A percentile compares a stretch with the other conserved stretches of the same genome.
These are phyloP conservation scores for Hepsetus odoe DNA, from an alignment of 2,113 vertebrate genomes.

Conservation along the genomic window DNA sequence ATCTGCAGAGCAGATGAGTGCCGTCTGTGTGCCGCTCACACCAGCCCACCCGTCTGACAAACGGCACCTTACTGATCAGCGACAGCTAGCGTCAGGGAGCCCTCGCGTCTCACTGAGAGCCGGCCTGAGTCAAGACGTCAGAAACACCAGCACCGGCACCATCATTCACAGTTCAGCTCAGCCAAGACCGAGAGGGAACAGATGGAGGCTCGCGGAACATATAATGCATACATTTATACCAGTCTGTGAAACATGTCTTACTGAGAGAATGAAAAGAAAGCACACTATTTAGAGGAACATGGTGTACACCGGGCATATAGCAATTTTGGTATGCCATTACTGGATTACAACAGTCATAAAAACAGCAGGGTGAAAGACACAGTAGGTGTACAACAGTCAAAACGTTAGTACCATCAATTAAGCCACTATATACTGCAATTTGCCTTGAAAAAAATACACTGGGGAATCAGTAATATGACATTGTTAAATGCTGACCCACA, in stretches of 20 bases:
- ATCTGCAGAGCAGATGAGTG: constrained; percentile 77
- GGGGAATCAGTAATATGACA: too few relatives aligned
- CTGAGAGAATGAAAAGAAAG: background rate
- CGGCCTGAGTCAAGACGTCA: constrained; percentile 69
- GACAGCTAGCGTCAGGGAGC: constrained; percentile 71
- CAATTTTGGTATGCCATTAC: background rate
- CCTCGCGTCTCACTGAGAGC: constrained; percentile 68
- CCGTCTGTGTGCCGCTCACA: constrained; percentile 79
- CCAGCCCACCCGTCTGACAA: constrained; percentile 83
- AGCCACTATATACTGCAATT: too few relatives aligned
- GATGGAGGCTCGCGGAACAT: constrained; percentile 52
- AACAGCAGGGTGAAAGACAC: background rate
- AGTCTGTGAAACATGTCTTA: constrained; percentile 40
- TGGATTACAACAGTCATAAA: background rate
- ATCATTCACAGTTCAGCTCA: constrained; percentile 61
- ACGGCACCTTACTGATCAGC: constrained; percentile 60
- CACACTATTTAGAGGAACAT: background rate
- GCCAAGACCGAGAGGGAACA: constrained; percentile 54
- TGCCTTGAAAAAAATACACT: too few relatives aligned
- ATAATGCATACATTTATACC: constrained; percentile 50
- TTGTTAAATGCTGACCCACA: too few relatives aligned
- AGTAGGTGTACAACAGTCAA: background rate
- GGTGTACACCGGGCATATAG: background rate
- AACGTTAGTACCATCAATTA: background rate
- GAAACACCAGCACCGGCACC: constrained; percentile 54